A percentile compares a stretch with the other conserved stretches of the same genome.
phyloP scores from a whole-genome alignment of 2,888 invertebrate genomes.

The Tetrapedia diversipes region DNA sequence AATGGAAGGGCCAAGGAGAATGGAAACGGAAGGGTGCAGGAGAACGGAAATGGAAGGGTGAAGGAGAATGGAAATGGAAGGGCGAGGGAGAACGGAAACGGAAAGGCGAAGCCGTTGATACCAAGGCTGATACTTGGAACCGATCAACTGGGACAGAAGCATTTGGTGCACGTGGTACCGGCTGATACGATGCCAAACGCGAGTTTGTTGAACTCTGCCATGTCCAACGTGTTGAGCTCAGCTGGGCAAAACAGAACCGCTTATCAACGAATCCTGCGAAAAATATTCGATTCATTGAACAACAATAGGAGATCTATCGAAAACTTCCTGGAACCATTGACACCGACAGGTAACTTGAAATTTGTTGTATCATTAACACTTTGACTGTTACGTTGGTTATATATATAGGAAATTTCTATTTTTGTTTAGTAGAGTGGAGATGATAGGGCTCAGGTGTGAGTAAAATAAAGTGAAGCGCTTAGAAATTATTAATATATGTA shows the following conservation, averaged over 20 bases:
- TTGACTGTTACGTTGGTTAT: no score
- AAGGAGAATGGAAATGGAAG: no score
- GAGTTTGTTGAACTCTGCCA: not conserved
- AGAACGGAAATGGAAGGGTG: not conserved
- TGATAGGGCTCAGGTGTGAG: no score
- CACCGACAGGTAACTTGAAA: constrained; percentile 13
- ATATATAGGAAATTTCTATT: no score
- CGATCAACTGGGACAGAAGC: constrained; percentile 73
- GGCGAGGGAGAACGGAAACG: not conserved
- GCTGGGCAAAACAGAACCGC: constrained; percentile 25
- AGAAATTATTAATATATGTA: no score
- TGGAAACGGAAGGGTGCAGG: constrained; percentile 2
- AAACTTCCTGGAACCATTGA: constrained; percentile 60
- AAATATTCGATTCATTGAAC: constrained; percentile 69
- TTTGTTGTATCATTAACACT: no score
- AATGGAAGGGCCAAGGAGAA: constrained; percentile 9
- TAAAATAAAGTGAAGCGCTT: no score
- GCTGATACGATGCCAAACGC: constrained; percentile 32
- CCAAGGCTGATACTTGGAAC: constrained; percentile 73
- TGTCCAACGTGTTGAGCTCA: not conserved
- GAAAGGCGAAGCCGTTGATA: constrained; percentile 24
- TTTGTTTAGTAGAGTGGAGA: no score
- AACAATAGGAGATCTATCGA: constrained; percentile 69
- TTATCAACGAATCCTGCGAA: constrained; percentile 62
- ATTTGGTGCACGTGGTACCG: constrained; percentile 74